These are phyloP conservation scores for Xiphias gladius DNA, from an alignment of 2,113 vertebrate species.

Conservation along the genomic window DNA sequence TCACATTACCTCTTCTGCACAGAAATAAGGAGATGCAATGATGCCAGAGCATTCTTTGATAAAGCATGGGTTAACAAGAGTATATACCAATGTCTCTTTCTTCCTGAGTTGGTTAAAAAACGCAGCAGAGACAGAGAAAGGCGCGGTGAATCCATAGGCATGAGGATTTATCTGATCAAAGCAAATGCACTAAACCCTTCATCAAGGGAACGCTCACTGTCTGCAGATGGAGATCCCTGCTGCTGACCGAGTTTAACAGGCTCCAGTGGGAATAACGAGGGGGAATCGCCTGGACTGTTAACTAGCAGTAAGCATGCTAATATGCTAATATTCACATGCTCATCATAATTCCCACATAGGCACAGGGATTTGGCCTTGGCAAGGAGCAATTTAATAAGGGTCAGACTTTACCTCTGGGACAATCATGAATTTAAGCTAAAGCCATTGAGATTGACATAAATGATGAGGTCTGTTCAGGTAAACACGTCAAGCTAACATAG, in stretches of 20 bases:
- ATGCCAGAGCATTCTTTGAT: conserved; percentile 3
- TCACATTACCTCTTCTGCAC: conserved; percentile 36
- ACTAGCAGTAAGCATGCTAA: conserved; percentile 69
- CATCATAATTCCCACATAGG: conserved; percentile 57
- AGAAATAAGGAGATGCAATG: conserved; percentile 31
- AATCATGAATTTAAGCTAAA: conserved; percentile 41
- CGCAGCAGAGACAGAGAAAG: conserved; percentile 35
- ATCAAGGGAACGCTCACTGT: conserved; percentile 46
- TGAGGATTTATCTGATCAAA: conserved; percentile 75
- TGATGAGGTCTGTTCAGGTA: conserved; percentile 10
- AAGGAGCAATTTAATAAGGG: conserved; percentile 66
- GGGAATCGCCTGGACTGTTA: conserved; percentile 39
- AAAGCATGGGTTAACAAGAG: not conserved
- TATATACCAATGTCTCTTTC: conserved; percentile 9
- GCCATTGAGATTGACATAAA: conserved; percentile 18
- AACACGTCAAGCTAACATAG: not conserved
- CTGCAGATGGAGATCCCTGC: conserved; percentile 60
- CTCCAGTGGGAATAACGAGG: conserved; percentile 40
- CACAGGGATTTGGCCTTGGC: conserved; percentile 54
- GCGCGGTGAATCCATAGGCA: conserved; percentile 41
- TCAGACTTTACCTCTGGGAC: conserved; percentile 60
- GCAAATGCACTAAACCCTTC: conserved; percentile 47
- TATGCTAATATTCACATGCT: conserved; percentile 70
- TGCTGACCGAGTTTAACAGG: conserved; percentile 67
- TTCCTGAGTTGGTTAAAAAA: conserved; percentile 13